phyloP scores from a whole-genome alignment of 2,888 invertebrate species.

The Nomada flava region DNA sequence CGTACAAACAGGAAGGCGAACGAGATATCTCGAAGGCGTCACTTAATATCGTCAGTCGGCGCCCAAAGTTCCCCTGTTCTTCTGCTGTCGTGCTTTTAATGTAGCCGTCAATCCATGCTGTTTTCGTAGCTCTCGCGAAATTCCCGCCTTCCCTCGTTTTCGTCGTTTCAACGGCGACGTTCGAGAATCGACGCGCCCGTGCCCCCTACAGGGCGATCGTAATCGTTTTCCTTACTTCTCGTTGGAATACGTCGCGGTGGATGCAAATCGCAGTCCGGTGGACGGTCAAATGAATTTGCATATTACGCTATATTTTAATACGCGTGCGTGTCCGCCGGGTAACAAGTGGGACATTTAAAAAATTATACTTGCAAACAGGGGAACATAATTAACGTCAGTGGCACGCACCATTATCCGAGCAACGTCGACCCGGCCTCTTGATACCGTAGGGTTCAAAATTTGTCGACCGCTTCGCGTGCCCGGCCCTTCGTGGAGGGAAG shows the following conservation, averaged over 20 bases:
- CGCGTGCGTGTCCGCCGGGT: conserved; percentile 74
- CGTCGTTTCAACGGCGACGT: neutral
- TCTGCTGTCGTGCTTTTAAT: conserved; percentile 64
- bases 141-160: neutral
- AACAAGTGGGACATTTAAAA: conserved; percentile 75
- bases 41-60: conserved; percentile 57
- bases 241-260: neutral
- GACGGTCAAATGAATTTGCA: conserved; percentile 76
- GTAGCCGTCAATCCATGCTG: conserved; percentile 64
- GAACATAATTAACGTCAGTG: conserved; percentile 79
- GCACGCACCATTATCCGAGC: conserved; percentile 78
- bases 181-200: neutral
- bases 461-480: conserved; percentile 4
- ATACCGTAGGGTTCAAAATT: conserved; percentile 63
- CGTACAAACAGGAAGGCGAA: conserved; percentile 31
- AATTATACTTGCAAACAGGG: conserved; percentile 80
- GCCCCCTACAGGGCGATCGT: conserved; percentile 26
- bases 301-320: conserved; percentile 76
- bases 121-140: conserved; percentile 8
- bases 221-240: conserved; percentile 26
- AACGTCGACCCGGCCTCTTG: conserved; percentile 8
- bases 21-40: conserved; percentile 62
- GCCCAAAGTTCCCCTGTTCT: conserved; percentile 47
- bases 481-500: neutral
- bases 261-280: conserved; percentile 57